Conservation (phyloP, 1,140 invertebrate genomes). For the Drosophila cardini region DNA sequence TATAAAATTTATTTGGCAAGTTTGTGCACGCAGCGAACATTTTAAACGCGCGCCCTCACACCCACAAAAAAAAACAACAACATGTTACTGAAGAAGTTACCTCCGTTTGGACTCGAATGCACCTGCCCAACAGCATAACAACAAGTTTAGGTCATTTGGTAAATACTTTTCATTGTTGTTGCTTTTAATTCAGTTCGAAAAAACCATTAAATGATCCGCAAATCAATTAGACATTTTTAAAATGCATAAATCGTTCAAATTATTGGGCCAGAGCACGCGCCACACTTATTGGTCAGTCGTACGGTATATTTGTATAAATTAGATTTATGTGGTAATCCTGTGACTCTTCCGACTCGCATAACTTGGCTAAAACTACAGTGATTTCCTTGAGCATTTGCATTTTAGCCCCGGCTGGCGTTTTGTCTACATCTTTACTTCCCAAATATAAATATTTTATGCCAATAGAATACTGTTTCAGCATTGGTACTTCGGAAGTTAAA, state of each 20-base stretch:
- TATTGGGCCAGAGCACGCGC: slow-evolving; percentile 61
- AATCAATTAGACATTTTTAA: slow-evolving; percentile 74
- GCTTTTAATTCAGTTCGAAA: background rate
- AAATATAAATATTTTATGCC: background rate
- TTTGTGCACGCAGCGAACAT: slow-evolving; percentile 70
- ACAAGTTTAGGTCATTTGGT: slow-evolving; percentile 39
- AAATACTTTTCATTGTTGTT: slow-evolving; percentile 15
- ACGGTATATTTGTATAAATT: slow-evolving; percentile 6
- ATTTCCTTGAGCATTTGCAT: slow-evolving; percentile 26
- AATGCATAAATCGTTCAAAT: slow-evolving; percentile 58
- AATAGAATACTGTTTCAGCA: too few relatives aligned
- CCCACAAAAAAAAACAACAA: slow-evolving; percentile 24
- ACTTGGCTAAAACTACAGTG: background rate
- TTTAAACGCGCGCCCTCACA: slow-evolving; percentile 33
- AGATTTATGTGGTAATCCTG: slow-evolving; percentile 37
- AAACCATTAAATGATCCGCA: slow-evolving; percentile 50
- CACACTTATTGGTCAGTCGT: slow-evolving; percentile 17
- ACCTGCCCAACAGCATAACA: slow-evolving; percentile 41
- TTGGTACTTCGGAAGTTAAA: too few relatives aligned
- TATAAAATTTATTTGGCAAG: slow-evolving; percentile 70
- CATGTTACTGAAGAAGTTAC: slow-evolving; percentile 3
- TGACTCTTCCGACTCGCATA: slow-evolving; percentile 16
- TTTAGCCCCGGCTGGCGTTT: background rate
- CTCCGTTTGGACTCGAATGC: slow-evolving; percentile 56
- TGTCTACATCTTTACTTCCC: background rate